phyloP scores from a whole-genome alignment of 2,113 vertebrate species.

The Dissostichus mawsoni region DNA sequence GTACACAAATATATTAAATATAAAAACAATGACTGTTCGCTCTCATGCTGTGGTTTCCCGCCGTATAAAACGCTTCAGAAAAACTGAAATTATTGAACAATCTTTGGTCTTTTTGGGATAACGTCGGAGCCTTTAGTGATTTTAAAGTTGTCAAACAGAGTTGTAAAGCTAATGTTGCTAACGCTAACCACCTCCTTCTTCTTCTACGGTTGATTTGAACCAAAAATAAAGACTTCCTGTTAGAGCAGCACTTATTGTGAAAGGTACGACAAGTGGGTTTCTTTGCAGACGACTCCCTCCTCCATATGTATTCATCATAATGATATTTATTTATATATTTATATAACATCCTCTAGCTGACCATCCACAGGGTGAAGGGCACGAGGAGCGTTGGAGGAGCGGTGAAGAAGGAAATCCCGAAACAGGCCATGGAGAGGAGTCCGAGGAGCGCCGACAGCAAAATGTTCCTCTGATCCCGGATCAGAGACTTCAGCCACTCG shows the following conservation, averaged over 20 bases:
- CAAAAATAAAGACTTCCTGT: not conserved
- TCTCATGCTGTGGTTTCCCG: too few relatives aligned
- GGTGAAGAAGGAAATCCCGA: conserved; percentile 86
- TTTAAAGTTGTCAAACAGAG: not conserved
- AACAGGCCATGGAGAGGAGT: conserved; percentile 84
- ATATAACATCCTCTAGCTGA: conserved; percentile 76
- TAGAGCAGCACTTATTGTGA: not conserved
- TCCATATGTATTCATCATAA: too few relatives aligned
- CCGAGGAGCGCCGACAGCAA: conserved; percentile 86
- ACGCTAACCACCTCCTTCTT: conserved; percentile 8
- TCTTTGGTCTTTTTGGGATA: too few relatives aligned
- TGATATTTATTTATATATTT: too few relatives aligned
- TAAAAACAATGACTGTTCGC: too few relatives aligned
- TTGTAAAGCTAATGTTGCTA: conserved; percentile 6
- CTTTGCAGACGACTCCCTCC: conserved; percentile 20
- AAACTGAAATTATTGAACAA: too few relatives aligned
- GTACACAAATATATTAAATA: too few relatives aligned
- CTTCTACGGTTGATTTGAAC: not conserved
- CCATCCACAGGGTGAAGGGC: conserved; percentile 96
- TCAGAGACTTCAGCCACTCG: conserved; percentile 90
- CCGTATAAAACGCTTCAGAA: too few relatives aligned
- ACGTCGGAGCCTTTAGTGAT: not conserved
- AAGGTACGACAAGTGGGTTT: not conserved
- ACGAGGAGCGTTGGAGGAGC: conserved; percentile 88
- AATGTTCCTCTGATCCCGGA: conserved; percentile 91